phyloP scores from a whole-genome alignment of 2,888 invertebrate genomes.

The Drosophila ustulata region DNA sequence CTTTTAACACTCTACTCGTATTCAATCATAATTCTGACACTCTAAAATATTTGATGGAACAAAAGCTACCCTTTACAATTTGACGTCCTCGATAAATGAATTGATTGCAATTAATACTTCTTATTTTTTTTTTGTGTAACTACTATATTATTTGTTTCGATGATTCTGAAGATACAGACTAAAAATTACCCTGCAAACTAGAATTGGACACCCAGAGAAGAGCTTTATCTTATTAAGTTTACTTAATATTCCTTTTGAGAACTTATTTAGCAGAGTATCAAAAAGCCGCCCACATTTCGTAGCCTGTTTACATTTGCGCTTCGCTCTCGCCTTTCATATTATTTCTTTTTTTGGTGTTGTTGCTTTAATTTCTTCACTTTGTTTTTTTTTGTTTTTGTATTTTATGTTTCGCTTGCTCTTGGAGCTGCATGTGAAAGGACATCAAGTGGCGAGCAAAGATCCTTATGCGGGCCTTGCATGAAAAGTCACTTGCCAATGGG shows the following conservation, averaged over 20 bases:
- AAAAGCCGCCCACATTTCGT: conserved; percentile 16
- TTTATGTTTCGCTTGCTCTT: conserved; percentile 31
- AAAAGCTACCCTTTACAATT: background rate
- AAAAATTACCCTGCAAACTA: too few relatives aligned
- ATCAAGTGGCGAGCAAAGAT: conserved; percentile 51
- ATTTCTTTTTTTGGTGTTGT: background rate
- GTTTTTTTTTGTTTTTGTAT: conserved; percentile 11
- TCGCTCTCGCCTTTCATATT: background rate
- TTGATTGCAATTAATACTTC: too few relatives aligned
- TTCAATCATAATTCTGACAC: background rate
- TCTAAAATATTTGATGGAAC: background rate
- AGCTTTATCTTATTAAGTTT: background rate
- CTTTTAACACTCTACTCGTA: background rate
- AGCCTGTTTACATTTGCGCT: conserved; percentile 41
- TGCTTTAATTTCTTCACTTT: conserved; percentile 10
- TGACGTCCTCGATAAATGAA: background rate
- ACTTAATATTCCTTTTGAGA: conserved; percentile 1
- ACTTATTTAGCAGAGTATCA: conserved; percentile 6
- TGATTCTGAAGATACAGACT: too few relatives aligned
- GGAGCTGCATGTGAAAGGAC: conserved; percentile 43
- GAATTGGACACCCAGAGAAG: background rate
- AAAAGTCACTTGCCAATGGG: conserved; percentile 44
- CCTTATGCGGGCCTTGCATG: conserved; percentile 34
- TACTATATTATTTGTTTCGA: too few relatives aligned
- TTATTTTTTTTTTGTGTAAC: too few relatives aligned